These are phyloP conservation scores for Leptatherina wallacei DNA, from an alignment of 2,797 vertebrate genomes.

Conservation along the genomic window DNA sequence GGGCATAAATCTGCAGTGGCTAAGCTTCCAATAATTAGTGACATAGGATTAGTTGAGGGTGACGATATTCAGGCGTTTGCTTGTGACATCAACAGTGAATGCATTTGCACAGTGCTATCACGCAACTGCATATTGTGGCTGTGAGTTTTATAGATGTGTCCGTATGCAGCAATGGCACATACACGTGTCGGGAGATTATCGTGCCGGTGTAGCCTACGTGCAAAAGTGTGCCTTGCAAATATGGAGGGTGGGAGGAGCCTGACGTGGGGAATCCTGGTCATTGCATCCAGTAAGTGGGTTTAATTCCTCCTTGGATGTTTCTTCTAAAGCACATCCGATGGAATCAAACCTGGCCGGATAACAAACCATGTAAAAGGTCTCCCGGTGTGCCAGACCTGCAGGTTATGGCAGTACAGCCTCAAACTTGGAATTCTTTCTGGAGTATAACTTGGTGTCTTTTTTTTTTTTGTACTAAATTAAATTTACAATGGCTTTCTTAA, in stretches of 20 bases:
- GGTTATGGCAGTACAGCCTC: slow-evolving; percentile 1
- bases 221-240: slow-evolving; percentile 3
- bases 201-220: neutral
- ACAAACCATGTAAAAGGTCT: slow-evolving; percentile 12
- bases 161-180: neutral
- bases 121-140: neutral
- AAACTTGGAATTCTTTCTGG: neutral
- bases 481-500: neutral
- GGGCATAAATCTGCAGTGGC: slow-evolving; percentile 26
- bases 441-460: neutral
- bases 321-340: slow-evolving; percentile 25
- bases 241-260: neutral
- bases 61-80: slow-evolving; percentile 6
- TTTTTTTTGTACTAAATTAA: neutral
- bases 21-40: slow-evolving; percentile 35
- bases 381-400: neutral
- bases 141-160: neutral
- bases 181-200: slow-evolving; percentile 47
- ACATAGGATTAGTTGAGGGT: slow-evolving; percentile 24
- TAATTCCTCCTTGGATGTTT: slow-evolving; percentile 21
- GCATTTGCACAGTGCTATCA: neutral
- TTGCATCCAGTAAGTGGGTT: slow-evolving; percentile 49
- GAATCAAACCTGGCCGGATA: slow-evolving; percentile 41
- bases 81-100: neutral
- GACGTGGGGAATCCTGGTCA: slow-evolving; percentile 19